These are phyloP conservation scores for Latrodectus hesperus DNA, from an alignment of 2,888 invertebrate genomes.

Conservation along the genomic window DNA sequence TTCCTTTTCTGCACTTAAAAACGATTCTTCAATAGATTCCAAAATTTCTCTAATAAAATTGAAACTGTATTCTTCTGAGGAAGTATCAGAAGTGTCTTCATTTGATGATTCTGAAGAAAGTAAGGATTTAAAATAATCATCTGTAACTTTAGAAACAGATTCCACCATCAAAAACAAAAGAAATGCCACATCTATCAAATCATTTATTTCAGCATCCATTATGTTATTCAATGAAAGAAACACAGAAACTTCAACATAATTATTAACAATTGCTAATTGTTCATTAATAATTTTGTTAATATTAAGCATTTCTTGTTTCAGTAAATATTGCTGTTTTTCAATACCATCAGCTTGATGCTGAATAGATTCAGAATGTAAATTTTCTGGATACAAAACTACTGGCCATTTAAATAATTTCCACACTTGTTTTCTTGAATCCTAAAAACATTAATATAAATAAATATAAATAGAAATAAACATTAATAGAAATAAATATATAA, in stretches of 20 bases:
- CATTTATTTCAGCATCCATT: constrained; percentile 28
- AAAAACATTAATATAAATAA: not conserved
- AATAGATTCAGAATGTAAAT: constrained; percentile 40
- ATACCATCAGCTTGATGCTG: not conserved
- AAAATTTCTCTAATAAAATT: constrained; percentile 18
- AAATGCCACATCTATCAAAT: constrained; percentile 30
- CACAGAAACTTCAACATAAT: constrained; percentile 16
- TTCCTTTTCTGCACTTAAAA: not conserved
- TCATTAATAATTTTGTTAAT: constrained; percentile 13
- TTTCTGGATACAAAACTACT: constrained; percentile 49
- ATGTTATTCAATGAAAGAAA: not conserved
- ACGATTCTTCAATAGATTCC: constrained; percentile 1
- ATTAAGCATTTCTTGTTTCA: constrained; percentile 28
- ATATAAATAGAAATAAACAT: not conserved
- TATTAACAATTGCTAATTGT: constrained; percentile 26
- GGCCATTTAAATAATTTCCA: constrained; percentile 38
- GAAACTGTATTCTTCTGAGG: not conserved
- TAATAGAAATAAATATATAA: no score
- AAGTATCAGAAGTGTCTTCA: not conserved
- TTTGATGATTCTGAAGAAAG: not conserved
- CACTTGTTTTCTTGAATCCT: constrained; percentile 15
- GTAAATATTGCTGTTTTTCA: not conserved
- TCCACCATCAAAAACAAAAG: constrained; percentile 17
- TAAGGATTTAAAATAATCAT: constrained; percentile 37
- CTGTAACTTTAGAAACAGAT: constrained; percentile 11